Base-by-base conservation (phyloP, 2,797 vertebrate species). In the Bradypus variegatus region DNA sequence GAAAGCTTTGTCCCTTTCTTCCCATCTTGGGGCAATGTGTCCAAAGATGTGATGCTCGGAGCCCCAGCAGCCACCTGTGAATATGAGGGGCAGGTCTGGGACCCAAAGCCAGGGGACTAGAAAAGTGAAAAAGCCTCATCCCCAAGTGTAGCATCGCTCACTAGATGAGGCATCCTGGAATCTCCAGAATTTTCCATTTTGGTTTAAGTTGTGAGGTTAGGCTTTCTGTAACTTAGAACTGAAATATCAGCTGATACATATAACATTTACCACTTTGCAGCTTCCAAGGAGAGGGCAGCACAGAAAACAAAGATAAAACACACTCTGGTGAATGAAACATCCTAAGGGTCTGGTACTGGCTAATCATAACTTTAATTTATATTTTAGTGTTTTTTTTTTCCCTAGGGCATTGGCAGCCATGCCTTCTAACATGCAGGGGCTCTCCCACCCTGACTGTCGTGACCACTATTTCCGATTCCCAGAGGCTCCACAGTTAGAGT, bases 401-500 rank as follows among this genome's bases (percentile, higher is more conserved):
- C 19, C 60, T 7, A 27, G 60, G 53, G 45, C 10, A 5, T 36
- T 48, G 21, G 13, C 38, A 21, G 38, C 55, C 33, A 0, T 0
- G 11, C 55, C 18, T 9, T 41, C 69, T 65, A n/a, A 27, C 45
- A 48, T 11, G 1, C 33, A 12, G 48, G 33, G 23, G 36, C 18
- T 8, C 27, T 33, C 58, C 19, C 8, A 8, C 45, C 0, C 6
- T 2, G 2, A 53, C 31, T 18, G 45, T 18, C 21, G 10, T 4
- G 8, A 16, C 36, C 60, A 23, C 2, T 36, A 64, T 5, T 58
- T 31, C 38, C 76, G 50, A 12, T 3, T 19, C 33, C 1, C 1
- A 14, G 21, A 5, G 6, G 4, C 89, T 36, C 62, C 21, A 2
- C 0, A 0, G 12, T 1, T 14, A 38, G 31, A 29, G 18, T 6